These are phyloP conservation scores for Heliconius cydno DNA, from an alignment of 2,888 invertebrate species.

Conservation along the genomic window DNA sequence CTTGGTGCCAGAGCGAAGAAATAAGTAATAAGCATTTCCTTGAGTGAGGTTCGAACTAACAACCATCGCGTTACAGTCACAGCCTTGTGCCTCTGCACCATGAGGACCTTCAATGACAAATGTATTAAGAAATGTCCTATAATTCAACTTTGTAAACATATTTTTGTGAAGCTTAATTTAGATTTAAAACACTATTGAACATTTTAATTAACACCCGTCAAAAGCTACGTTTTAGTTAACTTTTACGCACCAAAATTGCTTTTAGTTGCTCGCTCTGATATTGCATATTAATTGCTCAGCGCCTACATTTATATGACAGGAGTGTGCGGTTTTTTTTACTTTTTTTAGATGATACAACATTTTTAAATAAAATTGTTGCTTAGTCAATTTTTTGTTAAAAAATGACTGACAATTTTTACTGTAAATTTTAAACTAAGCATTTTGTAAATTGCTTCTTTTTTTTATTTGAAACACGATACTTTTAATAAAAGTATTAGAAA, in stretches of 20 bases:
- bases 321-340: not conserved
- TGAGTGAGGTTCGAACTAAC: too few species aligned
- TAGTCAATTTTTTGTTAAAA: not conserved
- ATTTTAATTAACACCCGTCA: constrained; percentile 30
- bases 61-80: too few species aligned
- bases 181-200: constrained; percentile 25
- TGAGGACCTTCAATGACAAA: constrained; percentile 60
- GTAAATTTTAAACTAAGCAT: not conserved
- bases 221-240: constrained; percentile 35
- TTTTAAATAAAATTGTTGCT: not conserved
- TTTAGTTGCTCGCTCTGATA: constrained; percentile 26
- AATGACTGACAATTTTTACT: not conserved
- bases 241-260: constrained; percentile 27
- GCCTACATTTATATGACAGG: constrained; percentile 23
- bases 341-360: not conserved
- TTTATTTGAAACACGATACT: not conserved
- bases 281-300: constrained; percentile 26
- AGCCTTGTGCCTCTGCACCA: too few species aligned
- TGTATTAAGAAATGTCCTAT: constrained; percentile 47
- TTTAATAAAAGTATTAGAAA: too few species aligned
- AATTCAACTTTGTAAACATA: constrained; percentile 44
- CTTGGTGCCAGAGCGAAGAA: too few species aligned
- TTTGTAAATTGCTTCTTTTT: not conserved
- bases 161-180: constrained; percentile 45
- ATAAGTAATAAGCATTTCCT: too few species aligned